phyloP scores from a whole-genome alignment of 2,113 vertebrate species.

The Accipiter cooperii region DNA sequence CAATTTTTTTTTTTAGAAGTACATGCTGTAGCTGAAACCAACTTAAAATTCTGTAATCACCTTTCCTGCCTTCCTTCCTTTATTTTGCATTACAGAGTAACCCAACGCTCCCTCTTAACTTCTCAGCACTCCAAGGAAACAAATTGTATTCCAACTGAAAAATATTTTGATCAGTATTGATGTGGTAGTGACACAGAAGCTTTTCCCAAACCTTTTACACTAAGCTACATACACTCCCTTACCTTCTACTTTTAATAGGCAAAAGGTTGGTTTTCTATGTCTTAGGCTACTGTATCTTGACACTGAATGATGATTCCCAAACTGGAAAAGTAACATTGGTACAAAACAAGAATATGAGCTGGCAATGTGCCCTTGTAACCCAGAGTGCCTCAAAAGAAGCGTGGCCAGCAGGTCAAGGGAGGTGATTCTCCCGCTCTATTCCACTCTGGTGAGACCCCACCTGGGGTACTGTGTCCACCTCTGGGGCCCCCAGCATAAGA shows the following conservation, averaged over 20 bases:
- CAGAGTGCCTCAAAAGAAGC: no score
- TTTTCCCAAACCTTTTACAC: background rate
- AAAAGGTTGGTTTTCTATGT: background rate
- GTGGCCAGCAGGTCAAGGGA: background rate
- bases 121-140: background rate
- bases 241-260: background rate
- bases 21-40: background rate
- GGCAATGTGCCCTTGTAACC: no score
- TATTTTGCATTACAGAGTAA: background rate
- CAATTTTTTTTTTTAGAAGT: background rate
- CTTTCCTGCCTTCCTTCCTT: background rate
- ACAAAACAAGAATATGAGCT: background rate
- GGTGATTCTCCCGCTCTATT: background rate
- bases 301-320: background rate
- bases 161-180: background rate
- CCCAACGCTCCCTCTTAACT: background rate
- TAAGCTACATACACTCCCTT: background rate
- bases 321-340: background rate
- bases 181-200: background rate
- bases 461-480: background rate
- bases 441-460: background rate
- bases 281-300: background rate
- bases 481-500: background rate
- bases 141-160: background rate
- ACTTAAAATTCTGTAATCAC: background rate